Conservation (phyloP, 2,888 invertebrate species). For the Hirtodrosophila duncani region DNA sequence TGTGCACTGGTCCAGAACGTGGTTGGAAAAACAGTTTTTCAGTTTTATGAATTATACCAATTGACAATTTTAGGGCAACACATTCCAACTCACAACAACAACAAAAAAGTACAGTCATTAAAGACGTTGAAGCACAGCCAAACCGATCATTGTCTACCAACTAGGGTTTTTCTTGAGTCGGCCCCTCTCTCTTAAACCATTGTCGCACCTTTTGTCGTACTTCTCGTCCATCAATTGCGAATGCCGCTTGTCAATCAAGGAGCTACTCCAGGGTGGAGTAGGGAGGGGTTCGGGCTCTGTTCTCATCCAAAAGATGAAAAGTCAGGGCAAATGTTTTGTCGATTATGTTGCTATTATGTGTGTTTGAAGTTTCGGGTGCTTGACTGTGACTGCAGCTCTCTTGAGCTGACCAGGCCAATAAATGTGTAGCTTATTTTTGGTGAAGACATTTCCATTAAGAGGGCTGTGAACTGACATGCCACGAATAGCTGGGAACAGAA, state of each 20-base stretch:
- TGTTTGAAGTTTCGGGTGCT: slow-evolving; percentile 17
- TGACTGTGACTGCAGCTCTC: too few species aligned
- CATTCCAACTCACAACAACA: neutral
- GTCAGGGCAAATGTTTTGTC: slow-evolving; percentile 30
- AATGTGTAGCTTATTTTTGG: slow-evolving; percentile 6
- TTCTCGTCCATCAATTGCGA: slow-evolving; percentile 37
- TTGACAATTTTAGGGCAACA: slow-evolving; percentile 54
- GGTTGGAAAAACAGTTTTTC: slow-evolving; percentile 58
- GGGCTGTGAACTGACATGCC: slow-evolving; percentile 39
- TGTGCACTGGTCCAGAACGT: slow-evolving; percentile 64
- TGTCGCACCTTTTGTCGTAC: slow-evolving; percentile 43
- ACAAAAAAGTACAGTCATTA: slow-evolving; percentile 58
- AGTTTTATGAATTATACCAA: slow-evolving; percentile 55
- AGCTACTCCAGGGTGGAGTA: neutral
- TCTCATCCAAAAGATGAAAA: slow-evolving; percentile 26
- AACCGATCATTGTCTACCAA: neutral
- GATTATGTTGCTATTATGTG: slow-evolving; percentile 17
- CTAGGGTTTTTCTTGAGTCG: slow-evolving; percentile 24
- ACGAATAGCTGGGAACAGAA: slow-evolving; percentile 2
- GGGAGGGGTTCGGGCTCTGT: neutral
- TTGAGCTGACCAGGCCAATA: slow-evolving; percentile 7
- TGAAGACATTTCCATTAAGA: slow-evolving; percentile 30
- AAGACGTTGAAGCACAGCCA: slow-evolving; percentile 24
- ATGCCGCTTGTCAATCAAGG: slow-evolving; percentile 45
- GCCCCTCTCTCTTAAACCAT: slow-evolving; percentile 6